These are phyloP conservation scores for Sterrhoptilus dennistouni DNA, from an alignment of 2,113 vertebrate species.

Conservation along the genomic window DNA sequence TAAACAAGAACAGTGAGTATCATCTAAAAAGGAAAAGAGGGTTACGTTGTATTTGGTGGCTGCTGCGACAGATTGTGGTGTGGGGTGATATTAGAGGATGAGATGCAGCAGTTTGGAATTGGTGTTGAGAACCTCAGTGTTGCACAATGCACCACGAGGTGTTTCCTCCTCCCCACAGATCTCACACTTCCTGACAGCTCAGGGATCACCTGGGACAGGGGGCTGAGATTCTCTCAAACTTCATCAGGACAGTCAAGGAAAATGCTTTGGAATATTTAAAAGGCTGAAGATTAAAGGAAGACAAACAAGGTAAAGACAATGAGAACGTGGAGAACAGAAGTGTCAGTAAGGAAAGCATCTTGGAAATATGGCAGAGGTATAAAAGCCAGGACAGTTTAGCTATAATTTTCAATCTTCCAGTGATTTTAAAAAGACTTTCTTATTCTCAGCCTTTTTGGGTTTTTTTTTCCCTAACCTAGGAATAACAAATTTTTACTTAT, in stretches of 20 bases:
- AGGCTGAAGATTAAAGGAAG: not conserved
- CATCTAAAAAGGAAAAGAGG: not conserved
- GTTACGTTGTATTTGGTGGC: not conserved
- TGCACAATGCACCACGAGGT: not conserved
- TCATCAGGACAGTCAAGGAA: not conserved
- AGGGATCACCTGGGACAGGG: not conserved
- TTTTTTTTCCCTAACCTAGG: not conserved
- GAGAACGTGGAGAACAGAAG: not conserved
- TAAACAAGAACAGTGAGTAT: not conserved
- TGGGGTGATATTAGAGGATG: not conserved
- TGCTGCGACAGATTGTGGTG: not conserved
- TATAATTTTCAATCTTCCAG: not conserved
- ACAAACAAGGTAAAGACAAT: not conserved
- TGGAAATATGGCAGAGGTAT: not conserved
- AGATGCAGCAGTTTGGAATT: not conserved
- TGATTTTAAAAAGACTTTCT: not conserved
- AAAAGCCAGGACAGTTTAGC: not conserved
- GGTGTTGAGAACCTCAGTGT: rapidly evolving
- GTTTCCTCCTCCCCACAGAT: not conserved
- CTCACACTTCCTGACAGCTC: not conserved
- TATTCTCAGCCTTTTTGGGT: not conserved
- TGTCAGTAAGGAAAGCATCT: not conserved
- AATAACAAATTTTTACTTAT: not conserved
- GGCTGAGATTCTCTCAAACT: not conserved
- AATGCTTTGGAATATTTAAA: not conserved